Percentiles rank a stretch among this genome's conserved stretches.
phyloP scores from a whole-genome alignment of 2,113 vertebrate species.

The Vulpes vulpes region DNA sequence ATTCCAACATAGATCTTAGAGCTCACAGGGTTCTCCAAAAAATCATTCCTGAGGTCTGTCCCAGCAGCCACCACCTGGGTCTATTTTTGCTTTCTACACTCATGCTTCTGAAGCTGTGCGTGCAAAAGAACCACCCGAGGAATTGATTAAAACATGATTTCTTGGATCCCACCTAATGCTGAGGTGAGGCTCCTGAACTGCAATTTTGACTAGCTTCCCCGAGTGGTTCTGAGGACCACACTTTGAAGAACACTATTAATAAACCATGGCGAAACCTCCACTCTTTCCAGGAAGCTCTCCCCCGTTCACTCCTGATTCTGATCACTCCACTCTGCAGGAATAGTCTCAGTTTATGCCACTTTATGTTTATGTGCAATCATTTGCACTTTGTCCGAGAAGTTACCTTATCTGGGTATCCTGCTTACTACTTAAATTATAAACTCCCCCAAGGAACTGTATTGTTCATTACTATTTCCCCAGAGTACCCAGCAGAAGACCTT shows the following conservation, averaged over 20 bases:
- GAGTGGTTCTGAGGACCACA: neutral
- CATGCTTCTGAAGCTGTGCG: neutral
- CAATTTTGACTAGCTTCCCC: neutral
- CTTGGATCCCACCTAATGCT: neutral
- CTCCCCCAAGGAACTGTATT: neutral
- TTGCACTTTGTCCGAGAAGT: neutral
- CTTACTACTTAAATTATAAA: constrained; percentile 11
- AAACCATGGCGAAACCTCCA: neutral
- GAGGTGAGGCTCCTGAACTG: neutral
- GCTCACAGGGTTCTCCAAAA: neutral
- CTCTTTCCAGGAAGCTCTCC: neutral
- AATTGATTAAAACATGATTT: neutral
- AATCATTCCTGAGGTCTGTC: neutral
- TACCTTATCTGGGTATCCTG: neutral
- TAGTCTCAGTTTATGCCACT: neutral
- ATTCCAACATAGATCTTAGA: neutral
- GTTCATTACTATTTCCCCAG: neutral
- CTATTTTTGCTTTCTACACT: constrained; percentile 36
- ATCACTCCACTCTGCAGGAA: neutral
- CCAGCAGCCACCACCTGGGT: neutral
- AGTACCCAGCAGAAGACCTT: neutral
- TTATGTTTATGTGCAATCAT: constrained; percentile 9
- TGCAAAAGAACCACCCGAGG: neutral
- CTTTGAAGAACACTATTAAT: neutral
- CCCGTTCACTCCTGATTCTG: neutral